Base-by-base conservation (phyloP, 2,113 vertebrate species). In the Chaetodon trifascialis region DNA sequence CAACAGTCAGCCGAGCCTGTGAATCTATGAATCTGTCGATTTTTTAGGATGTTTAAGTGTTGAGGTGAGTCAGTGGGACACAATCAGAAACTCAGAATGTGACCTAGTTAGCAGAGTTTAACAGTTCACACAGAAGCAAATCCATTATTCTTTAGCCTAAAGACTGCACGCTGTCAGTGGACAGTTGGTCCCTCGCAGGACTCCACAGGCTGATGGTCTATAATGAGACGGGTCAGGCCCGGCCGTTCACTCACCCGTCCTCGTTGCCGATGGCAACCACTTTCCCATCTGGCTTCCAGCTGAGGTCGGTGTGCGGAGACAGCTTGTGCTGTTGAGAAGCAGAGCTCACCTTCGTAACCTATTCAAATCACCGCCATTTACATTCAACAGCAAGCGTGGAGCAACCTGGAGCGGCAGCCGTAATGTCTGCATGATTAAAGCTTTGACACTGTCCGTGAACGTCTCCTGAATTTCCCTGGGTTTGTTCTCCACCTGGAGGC, bases 221-320 rank as follows among this genome's bases (percentile, higher is more conserved):
- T 56, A 12, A 8, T 23, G 62, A 65, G 42, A 52, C 23, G 36
- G 56, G 73, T 63, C 83, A 9, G 55, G 21, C 77, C 34, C 0
- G 36, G 23, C 30, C 44, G 11, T 8, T 62, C 70, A 95, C 96
- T 91, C 96, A 99, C 98, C 98, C 98, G 68, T 99, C 98, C 93
- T 99, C 98, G 62, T 99, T 99, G 86, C 98, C 98, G 76, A 99
- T 94, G 78, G 98, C 98, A 80, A 99, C 88, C 73, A 96, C 92
- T 89, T 91, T 97, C 75, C 97, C 96, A 84, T 99, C 98, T 30
- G 97, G 95, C 92, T 98, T 99, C 98, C 98, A 99, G 94, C 95
- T 97, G 92, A 99, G 86, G 89, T 99, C 98, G 25, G 97, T 99
- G 92, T 96, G 97, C 0, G 96, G 95, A 51, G 97, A 96, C 82